Evolutionary conservation across 2,797 vertebrate genomes (phyloP).

Genomic region (Ataeniobius toweri): DNA sequence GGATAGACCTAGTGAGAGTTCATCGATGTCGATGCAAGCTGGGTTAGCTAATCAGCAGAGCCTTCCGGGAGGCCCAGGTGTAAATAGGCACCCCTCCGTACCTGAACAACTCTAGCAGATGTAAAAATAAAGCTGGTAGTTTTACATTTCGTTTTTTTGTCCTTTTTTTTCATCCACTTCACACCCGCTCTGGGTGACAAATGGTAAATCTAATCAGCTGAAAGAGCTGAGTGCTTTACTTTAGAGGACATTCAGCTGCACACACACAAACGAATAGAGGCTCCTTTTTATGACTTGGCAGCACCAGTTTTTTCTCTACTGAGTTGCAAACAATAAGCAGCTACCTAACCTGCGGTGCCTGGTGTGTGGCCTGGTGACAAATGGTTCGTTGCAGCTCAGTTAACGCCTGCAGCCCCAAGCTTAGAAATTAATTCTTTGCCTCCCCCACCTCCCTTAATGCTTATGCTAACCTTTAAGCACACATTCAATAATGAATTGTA

Average conservation of each 20-base stretch:
- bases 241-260: conserved; percentile 54
- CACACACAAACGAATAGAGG: conserved; percentile 31
- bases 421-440: conserved; percentile 80
- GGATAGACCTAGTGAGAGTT: conserved; percentile 24
- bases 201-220: conserved; percentile 9
- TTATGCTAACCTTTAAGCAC: conserved; percentile 81
- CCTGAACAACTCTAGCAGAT: conserved; percentile 67
- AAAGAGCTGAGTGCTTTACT: conserved; percentile 23
- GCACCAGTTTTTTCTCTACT: conserved; percentile 63
- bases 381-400: conserved; percentile 74
- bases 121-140: conserved; percentile 11
- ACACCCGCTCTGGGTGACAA: conserved; percentile 7
- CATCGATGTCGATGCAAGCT: conserved; percentile 50
- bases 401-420: conserved; percentile 64
- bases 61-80: conserved; percentile 66
- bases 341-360: conserved; percentile 69
- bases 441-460: conserved; percentile 54
- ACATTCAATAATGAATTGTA: conserved; percentile 80
- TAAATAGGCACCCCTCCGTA: conserved; percentile 74
- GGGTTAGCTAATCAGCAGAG: conserved; percentile 69
- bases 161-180: conserved; percentile 25
- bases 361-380: conserved; percentile 79
- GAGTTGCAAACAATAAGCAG: conserved; percentile 74
- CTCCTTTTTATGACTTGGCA: conserved; percentile 65
- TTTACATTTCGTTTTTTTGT: conserved; percentile 42